Evolutionary conservation across 2,888 invertebrate species (phyloP).

Genomic region (Taenaris catops): DNA sequence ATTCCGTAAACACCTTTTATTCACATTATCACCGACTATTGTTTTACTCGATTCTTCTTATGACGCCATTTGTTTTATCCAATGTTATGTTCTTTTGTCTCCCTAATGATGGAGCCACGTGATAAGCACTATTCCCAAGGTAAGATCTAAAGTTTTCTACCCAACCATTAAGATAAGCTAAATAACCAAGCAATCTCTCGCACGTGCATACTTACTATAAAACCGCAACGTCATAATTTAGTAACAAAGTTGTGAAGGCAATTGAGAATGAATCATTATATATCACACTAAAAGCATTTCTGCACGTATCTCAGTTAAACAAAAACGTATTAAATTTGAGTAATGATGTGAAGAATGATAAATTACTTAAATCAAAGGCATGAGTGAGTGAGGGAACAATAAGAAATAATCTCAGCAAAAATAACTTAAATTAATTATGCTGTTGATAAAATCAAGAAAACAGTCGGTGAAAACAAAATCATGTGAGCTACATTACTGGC

Average conservation of each 20-base stretch:
- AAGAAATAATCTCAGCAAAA: too few relatives aligned
- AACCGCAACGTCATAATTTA: neutral
- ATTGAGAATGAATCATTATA: constrained; percentile 2
- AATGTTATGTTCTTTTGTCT: constrained; percentile 35
- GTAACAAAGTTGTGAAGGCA: neutral
- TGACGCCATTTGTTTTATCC: constrained; percentile 33
- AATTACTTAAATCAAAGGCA: constrained; percentile 9
- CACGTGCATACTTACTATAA: too few relatives aligned
- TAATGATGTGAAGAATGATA: constrained; percentile 12
- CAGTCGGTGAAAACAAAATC: too few relatives aligned
- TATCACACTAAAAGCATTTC: constrained; percentile 10
- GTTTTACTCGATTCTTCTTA: constrained; percentile 44
- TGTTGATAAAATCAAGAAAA: too few relatives aligned
- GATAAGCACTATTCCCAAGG: too few relatives aligned
- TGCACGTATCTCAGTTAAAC: constrained; percentile 2
- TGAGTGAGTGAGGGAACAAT: neutral
- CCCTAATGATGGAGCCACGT: constrained; percentile 27
- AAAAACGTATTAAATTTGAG: constrained; percentile 12
- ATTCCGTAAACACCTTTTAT: constrained; percentile 24
- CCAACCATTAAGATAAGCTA: too few relatives aligned
- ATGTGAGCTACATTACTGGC: too few relatives aligned
- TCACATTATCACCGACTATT: constrained; percentile 48
- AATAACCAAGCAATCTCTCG: too few relatives aligned
- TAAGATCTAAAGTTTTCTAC: too few relatives aligned
- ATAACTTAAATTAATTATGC: too few relatives aligned